phyloP scores from a whole-genome alignment of 2,888 invertebrate species.

The Operophtera brumata region DNA sequence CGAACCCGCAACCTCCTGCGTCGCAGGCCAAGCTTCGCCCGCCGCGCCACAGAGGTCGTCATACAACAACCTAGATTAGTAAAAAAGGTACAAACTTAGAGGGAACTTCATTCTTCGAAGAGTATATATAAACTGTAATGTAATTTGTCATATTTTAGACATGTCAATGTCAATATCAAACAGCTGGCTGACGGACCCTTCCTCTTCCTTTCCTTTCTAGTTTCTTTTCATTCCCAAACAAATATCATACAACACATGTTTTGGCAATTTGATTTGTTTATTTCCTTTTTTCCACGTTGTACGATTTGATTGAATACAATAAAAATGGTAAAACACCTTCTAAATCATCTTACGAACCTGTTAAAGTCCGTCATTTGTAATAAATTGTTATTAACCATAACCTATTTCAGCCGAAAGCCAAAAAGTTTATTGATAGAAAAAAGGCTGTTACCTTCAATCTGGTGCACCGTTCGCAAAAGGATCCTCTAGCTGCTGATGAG shows the following conservation, averaged over 20 bases:
- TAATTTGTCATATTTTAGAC: no score
- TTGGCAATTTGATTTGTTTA: conserved; percentile 34
- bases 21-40: no score
- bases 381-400: conserved; percentile 29
- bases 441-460: conserved; percentile 94
- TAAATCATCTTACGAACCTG: background rate
- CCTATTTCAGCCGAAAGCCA: conserved; percentile 82
- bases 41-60: no score
- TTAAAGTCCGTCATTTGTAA: background rate
- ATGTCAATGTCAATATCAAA: conserved; percentile 9
- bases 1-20: no score
- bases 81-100: no score
- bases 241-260: conserved; percentile 64
- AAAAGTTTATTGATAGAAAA: conserved; percentile 94
- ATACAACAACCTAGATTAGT: no score
- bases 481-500: conserved; percentile 94
- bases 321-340: conserved; percentile 50
- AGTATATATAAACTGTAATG: no score
- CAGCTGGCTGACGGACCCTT: background rate
- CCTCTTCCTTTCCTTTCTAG: background rate
- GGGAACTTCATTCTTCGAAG: no score
- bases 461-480: conserved; percentile 96
- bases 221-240: no score
- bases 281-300: conserved; percentile 15
- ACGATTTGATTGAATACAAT: conserved; percentile 8